Conservation (phyloP, 2,797 vertebrate species). For the Tiaroga cobitis region DNA sequence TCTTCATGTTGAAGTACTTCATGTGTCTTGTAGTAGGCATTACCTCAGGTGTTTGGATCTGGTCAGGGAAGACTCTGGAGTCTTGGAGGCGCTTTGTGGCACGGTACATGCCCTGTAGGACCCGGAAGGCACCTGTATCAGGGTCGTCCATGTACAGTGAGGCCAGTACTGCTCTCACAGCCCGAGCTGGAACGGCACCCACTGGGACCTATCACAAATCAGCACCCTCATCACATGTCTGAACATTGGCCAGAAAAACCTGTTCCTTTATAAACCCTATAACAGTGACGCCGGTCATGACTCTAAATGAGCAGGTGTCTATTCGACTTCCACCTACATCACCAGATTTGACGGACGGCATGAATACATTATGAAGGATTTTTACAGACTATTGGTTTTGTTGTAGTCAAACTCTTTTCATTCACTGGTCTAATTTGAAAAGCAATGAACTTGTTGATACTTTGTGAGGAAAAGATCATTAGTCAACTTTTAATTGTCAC, state of each 20-base stretch:
- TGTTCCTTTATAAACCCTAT: conserved; percentile 3
- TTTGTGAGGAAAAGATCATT: conserved; percentile 9
- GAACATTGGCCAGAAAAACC: conserved; percentile 55
- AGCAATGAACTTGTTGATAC: neutral
- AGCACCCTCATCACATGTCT: conserved; percentile 88
- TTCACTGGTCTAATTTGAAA: conserved; percentile 31
- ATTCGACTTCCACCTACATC: conserved; percentile 14
- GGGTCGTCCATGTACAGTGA: conserved; percentile 82
- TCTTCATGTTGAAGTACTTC: conserved; percentile 99
- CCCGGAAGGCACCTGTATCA: conserved; percentile 79
- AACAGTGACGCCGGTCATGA: conserved; percentile 4
- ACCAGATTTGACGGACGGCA: neutral
- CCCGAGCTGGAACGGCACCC: conserved; percentile 77
- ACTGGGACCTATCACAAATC: conserved; percentile 91
- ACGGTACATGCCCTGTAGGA: conserved; percentile 85
- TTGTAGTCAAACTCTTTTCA: neutral
- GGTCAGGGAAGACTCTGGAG: conserved; percentile 94
- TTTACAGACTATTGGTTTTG: conserved; percentile 20
- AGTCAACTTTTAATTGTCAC: neutral
- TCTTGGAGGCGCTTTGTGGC: conserved; percentile 89
- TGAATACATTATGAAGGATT: conserved; percentile 47
- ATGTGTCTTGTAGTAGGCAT: conserved; percentile 97
- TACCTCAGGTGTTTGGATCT: conserved; percentile 97
- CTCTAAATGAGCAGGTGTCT: conserved; percentile 31
- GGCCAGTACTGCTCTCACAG: conserved; percentile 79